phyloP scores from a whole-genome alignment of 2,113 vertebrate species.

The Origma solitaria region DNA sequence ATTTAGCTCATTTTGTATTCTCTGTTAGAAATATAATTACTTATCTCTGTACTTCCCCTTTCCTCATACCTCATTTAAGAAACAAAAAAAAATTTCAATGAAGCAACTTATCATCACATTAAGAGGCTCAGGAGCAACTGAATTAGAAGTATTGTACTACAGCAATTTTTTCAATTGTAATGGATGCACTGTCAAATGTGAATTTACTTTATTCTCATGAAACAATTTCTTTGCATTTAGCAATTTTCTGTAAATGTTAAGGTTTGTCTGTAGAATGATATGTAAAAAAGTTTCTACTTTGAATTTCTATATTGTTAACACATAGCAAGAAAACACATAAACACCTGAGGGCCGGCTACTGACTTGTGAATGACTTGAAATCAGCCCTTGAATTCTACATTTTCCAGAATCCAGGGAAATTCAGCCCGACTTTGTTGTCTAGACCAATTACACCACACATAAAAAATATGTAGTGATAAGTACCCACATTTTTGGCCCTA shows the following conservation, averaged over 20 bases:
- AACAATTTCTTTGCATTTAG: not conserved
- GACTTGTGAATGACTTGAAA: not conserved
- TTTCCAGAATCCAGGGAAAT: not conserved
- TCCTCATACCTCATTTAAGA: slow-evolving; percentile 1
- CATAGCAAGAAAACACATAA: not conserved
- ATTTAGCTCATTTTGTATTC: not conserved
- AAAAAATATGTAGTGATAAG: not conserved
- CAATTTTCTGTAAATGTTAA: not conserved
- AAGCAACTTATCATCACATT: slow-evolving; percentile 25
- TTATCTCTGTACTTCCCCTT: not conserved
- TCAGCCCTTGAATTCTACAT: not conserved
- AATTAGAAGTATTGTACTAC: not conserved
- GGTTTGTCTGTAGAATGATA: not conserved
- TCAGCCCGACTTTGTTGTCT: not conserved
- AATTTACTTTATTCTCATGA: not conserved
- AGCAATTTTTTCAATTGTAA: not conserved
- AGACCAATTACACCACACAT: not conserved
- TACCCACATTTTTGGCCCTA: not conserved
- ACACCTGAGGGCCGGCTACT: not conserved
- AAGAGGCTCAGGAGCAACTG: not conserved
- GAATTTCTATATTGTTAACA: not conserved
- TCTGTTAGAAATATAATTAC: not conserved
- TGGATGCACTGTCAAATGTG: not conserved
- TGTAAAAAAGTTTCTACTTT: not conserved
- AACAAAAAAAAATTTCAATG: not conserved